Evolutionary conservation across 2,888 invertebrate genomes (phyloP), one percentile per base, ranked within the genome.

Genomic region (Harmothoe impar): DNA sequence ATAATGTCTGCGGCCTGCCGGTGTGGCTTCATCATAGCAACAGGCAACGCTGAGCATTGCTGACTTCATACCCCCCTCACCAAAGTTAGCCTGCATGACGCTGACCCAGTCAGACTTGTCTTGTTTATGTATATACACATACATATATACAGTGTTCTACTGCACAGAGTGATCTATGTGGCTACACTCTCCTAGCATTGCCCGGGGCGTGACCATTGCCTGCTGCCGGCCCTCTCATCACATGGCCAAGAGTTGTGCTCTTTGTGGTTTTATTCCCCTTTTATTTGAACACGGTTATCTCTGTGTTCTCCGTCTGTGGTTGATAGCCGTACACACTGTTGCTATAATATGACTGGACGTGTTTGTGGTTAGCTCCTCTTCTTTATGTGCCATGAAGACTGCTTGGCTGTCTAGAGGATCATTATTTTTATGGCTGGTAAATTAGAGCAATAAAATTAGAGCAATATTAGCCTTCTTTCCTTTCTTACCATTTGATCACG

Each of bases 111-210:
- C 17, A 15, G 54, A 25, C 25, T 10, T 20, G 31, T 29, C 23
- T 29, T 31, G 54, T 86, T 5, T 56, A 31, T 56, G 54, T 86
- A 54, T 86, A 29, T 54, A 81, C 20, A 43, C 33, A 43, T 81
- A 77, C 17, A 29, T 77, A 23, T 43, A 43, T 43, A 43, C 43
- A 43, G 62, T 12, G 62, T 62, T 35, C 81, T 72, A 0, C 84
- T 84, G 78, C 78, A 25, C 29, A 29, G 0, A 7, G 84, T 84
- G 84, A 52, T 86, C 20, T 86, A 86, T 86, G 86, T 54, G 12
- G 15, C 84, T 43, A n/a, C 84, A 5, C 43, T 43, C n/a, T 33
- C 51, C n/a, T 33, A 43, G 43, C 20, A 84, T 20, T 23, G 84
- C 84, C 84, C 25, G 35, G 25, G 84, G 84, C 84, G 43, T 84